phyloP scores from a whole-genome alignment of 2,888 invertebrate genomes.

The Notodonta dromedarius region DNA sequence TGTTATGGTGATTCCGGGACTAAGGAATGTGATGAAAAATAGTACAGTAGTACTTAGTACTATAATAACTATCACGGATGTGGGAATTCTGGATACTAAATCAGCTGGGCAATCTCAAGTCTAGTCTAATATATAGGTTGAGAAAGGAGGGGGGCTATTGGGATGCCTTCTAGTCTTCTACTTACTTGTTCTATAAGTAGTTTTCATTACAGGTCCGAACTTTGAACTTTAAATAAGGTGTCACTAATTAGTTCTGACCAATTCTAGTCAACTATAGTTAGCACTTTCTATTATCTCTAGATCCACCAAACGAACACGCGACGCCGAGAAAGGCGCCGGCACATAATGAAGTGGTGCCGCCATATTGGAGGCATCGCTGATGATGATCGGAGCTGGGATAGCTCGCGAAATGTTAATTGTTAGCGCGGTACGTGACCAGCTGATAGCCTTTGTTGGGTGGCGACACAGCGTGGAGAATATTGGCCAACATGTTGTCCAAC shows the following conservation, averaged over 20 bases:
- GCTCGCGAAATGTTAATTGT: conserved; percentile 45
- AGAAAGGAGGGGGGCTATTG: no score
- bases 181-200: no score
- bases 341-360: conserved; percentile 42
- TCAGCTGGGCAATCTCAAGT: neutral
- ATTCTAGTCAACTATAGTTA: neutral
- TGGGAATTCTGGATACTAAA: neutral
- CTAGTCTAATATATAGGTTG: no score
- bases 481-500: neutral
- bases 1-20: neutral
- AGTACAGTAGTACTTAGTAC: neutral
- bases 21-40: conserved; percentile 1
- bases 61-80: neutral
- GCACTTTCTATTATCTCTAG: neutral
- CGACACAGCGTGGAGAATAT: conserved; percentile 14
- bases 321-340: conserved; percentile 32
- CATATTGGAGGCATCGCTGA: conserved; percentile 44
- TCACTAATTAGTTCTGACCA: neutral
- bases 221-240: neutral
- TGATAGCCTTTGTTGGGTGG: conserved; percentile 32
- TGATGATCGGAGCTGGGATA: conserved; percentile 25
- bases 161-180: no score
- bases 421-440: conserved; percentile 34
- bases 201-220: no score
- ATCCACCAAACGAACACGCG: conserved; percentile 6